A percentile compares a stretch with the other conserved stretches of the same genome.
Conservation (phyloP, 1,140 invertebrate genomes). For the Drosophila mayri region DNA sequence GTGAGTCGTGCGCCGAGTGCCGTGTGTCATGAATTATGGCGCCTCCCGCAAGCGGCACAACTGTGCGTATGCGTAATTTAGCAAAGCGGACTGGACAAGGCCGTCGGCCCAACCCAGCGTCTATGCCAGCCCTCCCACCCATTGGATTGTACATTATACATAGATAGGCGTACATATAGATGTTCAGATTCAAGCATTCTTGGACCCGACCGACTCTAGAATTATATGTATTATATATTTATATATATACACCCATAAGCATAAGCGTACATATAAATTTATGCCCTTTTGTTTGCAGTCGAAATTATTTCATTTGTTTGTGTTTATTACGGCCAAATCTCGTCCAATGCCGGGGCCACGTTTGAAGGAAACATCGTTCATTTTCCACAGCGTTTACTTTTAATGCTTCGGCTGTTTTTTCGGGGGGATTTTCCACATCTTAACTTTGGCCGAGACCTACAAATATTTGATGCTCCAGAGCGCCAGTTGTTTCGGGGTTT, state of each 20-base stretch:
- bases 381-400: conserved; percentile 81
- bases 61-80: conserved; percentile 81
- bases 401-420: conserved; percentile 66
- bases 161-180: conserved; percentile 34
- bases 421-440: conserved; percentile 77
- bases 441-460: conserved; percentile 77
- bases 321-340: conserved; percentile 79
- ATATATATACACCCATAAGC: conserved; percentile 22
- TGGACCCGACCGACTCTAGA: conserved; percentile 5
- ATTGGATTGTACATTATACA: conserved; percentile 47
- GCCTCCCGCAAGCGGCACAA: conserved; percentile 55
- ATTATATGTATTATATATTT: conserved; percentile 7
- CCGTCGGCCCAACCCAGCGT: conserved; percentile 4
- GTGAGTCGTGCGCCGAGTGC: conserved; percentile 49
- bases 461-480: conserved; percentile 77
- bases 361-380: conserved; percentile 60
- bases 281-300: conserved; percentile 80
- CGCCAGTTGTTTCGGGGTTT: conserved; percentile 60
- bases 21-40: conserved; percentile 80
- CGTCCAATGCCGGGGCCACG: conserved; percentile 59
- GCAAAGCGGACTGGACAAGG: conserved; percentile 50
- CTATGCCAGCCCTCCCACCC: conserved; percentile 35
- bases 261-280: conserved; percentile 70
- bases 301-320: conserved; percentile 84
- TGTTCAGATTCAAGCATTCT: conserved; percentile 27